phyloP scores from a whole-genome alignment of 2,797 vertebrate genomes.

The Sylvilagus floridanus region DNA sequence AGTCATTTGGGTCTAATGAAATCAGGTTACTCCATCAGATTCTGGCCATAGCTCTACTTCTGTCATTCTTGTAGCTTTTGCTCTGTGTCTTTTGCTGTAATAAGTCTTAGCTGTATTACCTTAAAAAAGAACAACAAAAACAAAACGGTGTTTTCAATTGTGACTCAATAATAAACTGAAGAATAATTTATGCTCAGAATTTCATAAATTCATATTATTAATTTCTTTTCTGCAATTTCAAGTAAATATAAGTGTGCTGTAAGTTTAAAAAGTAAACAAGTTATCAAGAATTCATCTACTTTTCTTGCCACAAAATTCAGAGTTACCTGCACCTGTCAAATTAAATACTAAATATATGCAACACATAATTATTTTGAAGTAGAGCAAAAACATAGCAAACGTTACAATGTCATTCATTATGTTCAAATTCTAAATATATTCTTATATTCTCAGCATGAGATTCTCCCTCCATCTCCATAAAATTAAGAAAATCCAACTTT shows the following conservation, averaged over 20 bases:
- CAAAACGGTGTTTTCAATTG: neutral
- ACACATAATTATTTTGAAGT: neutral
- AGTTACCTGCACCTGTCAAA: neutral
- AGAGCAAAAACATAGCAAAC: neutral
- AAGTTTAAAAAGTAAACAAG: neutral
- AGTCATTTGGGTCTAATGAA: neutral
- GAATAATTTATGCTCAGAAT: neutral
- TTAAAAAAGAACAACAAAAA: neutral
- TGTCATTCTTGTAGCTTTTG: neutral
- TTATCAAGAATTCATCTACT: neutral
- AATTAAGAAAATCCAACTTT: neutral
- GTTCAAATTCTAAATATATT: neutral
- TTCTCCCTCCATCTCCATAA: neutral
- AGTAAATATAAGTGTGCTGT: neutral
- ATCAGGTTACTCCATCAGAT: neutral
- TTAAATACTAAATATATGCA: neutral
- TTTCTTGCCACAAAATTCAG: neutral
- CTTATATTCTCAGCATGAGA: neutral
- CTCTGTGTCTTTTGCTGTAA: neutral
- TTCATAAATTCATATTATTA: neutral
- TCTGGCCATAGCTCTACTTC: neutral
- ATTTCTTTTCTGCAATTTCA: neutral
- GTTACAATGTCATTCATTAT: neutral
- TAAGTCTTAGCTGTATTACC: neutral
- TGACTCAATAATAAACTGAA: neutral